Conservation (phyloP, 2,113 vertebrate genomes). For the Scatophagus argus region DNA sequence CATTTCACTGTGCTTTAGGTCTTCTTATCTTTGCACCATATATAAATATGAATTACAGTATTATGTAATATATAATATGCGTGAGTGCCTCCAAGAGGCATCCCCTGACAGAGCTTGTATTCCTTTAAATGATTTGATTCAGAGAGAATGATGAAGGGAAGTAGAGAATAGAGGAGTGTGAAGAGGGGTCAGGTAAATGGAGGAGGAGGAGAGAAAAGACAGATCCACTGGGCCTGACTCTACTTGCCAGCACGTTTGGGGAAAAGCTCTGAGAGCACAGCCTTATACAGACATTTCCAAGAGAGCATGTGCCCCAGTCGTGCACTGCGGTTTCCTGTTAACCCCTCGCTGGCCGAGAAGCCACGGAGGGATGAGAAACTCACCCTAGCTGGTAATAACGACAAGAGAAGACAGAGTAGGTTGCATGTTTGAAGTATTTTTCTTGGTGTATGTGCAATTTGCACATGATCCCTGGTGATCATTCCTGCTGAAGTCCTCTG, state of each 20-base stretch:
- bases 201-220: slow-evolving; percentile 49
- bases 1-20: not conserved
- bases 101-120: slow-evolving; percentile 7
- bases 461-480: not conserved
- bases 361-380: slow-evolving; percentile 18
- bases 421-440: not conserved
- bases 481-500: not conserved
- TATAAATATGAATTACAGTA: not conserved
- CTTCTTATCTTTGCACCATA: not conserved
- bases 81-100: slow-evolving; percentile 13
- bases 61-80: slow-evolving; percentile 10
- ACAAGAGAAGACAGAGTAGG: not conserved
- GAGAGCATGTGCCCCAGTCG: slow-evolving; percentile 49
- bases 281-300: slow-evolving; percentile 85
- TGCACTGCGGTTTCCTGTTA: slow-evolving; percentile 81
- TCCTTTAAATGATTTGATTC: slow-evolving; percentile 1
- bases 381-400: not conserved
- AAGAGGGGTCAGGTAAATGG: slow-evolving; percentile 63
- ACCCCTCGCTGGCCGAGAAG: slow-evolving; percentile 63
- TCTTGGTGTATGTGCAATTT: not conserved
- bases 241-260: slow-evolving; percentile 77
- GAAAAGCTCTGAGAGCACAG: slow-evolving; percentile 73
- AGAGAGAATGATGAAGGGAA: not conserved
- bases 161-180: slow-evolving; percentile 3
- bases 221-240: slow-evolving; percentile 75